Evolutionary conservation across 2,113 vertebrate species (phyloP), one percentile per base, ranked within the genome.

Genomic region (Oenanthe melanoleuca): DNA sequence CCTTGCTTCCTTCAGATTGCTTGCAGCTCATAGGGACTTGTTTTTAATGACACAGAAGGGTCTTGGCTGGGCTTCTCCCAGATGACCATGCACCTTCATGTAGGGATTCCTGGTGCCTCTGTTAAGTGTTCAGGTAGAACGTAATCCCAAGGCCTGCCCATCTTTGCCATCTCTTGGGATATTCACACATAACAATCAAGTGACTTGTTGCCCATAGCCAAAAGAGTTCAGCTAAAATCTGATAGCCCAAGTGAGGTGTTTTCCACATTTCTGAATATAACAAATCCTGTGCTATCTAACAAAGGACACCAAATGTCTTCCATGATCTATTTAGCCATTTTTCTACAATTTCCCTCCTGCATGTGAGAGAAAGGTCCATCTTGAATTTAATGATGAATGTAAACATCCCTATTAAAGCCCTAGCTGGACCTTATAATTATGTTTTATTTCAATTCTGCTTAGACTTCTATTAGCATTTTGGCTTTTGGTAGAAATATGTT

Each of bases 1-100:
- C 88, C 53, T 75, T 75, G 47, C 66, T 95, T 93, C 74, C 69
- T 88, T 89, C 59, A 80, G 65, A 64, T 38, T 93, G 29, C 67
- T 83, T 78, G 78, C 33, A 74, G 26, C 47, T 80, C 15, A 5
- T 11, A 50, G 18, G 40, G 15, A 8, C 40, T 75, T 80, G 29
- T 59, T 94, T 94, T 83, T 45, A 92, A 67, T 66, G 56, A 73
- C 38, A 60, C 2, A 33, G 59, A 64, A 70, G 47, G 26, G 64
- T 93, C 52, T 86, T 86, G 56, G 53, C 79, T 45, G 33, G 14
- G 6, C 45, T 87, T 61, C 57, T 93, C 33, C 25, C 60, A 45
- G 1, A 84, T 67, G 33, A 57, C 19, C 6, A 10, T 9, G 19
- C 42, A 80, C 25, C 33, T 72, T 11, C 7, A 18, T 5, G 6